A percentile compares a stretch with the other conserved stretches of the same genome.
Evolutionary conservation across 2,113 vertebrate genomes (phyloP).

Genomic region (Pavo muticus): DNA sequence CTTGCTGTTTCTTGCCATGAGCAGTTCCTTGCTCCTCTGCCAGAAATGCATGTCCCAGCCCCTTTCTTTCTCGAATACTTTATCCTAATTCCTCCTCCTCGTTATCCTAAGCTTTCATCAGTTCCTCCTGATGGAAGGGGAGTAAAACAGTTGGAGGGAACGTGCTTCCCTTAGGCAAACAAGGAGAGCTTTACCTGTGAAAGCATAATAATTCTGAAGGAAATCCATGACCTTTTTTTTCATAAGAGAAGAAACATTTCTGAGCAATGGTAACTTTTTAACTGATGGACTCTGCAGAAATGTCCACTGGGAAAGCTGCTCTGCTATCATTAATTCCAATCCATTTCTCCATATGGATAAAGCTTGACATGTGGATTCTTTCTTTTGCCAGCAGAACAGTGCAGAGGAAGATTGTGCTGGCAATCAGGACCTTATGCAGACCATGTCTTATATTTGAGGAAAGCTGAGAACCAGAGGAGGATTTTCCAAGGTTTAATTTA

Average conservation of each 20-base stretch:
- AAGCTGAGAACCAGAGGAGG: neutral
- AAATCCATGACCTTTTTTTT: neutral
- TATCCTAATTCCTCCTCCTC: neutral
- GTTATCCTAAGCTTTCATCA: conserved; percentile 34
- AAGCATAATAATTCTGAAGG: neutral
- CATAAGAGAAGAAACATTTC: neutral
- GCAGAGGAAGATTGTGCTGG: neutral
- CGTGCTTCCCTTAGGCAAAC: neutral
- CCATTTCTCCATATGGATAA: neutral
- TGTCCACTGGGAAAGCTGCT: neutral
- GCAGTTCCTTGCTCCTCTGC: conserved; percentile 12
- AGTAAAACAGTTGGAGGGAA: neutral
- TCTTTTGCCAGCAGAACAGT: neutral
- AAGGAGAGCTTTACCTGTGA: neutral
- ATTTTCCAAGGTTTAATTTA: neutral
- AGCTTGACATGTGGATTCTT: neutral
- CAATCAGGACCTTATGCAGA: neutral
- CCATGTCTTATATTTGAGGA: neutral
- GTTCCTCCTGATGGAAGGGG: neutral
- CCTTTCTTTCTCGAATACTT: conserved; percentile 25
- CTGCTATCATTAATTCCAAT: neutral
- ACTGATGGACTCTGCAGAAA: neutral
- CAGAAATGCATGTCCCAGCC: conserved; percentile 34
- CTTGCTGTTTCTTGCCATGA: conserved; percentile 2
- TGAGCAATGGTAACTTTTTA: neutral